These are phyloP conservation scores for Drosophila mimica DNA, from an alignment of 2,888 invertebrate genomes.

Conservation along the genomic window DNA sequence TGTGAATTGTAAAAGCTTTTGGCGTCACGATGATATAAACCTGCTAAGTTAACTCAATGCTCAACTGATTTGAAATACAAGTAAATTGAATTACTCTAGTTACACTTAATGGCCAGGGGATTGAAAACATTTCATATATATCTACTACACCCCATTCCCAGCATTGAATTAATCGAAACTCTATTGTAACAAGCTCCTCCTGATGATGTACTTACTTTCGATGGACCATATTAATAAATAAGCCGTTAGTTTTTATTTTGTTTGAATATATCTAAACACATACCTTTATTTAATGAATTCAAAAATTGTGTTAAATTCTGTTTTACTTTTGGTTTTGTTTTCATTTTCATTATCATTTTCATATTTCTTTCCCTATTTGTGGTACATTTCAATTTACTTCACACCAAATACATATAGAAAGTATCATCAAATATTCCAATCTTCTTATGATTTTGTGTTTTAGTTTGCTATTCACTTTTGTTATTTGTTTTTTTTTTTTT, in stretches of 20 bases:
- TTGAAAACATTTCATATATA: no score
- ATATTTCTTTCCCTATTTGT: constrained; percentile 52
- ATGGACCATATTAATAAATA: constrained; percentile 1
- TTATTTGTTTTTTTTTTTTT: constrained; percentile 29
- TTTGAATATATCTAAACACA: constrained; percentile 84
- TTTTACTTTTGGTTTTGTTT: constrained; percentile 65
- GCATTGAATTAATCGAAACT: no score
- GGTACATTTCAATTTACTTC: constrained; percentile 61
- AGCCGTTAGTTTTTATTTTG: constrained; percentile 57
- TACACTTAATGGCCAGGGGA: no score
- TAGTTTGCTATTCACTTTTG: constrained; percentile 51
- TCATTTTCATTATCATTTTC: constrained; percentile 29
- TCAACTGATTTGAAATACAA: no score
- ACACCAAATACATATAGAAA: constrained; percentile 65
- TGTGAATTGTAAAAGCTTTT: no score
- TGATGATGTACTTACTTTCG: not conserved
- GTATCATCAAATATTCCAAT: constrained; percentile 62
- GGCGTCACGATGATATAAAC: no score
- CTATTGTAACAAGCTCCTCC: no score
- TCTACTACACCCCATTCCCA: no score
- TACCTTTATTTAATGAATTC: constrained; percentile 84
- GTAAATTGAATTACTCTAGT: no score
- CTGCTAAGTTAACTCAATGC: no score
- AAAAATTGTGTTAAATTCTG: constrained; percentile 82
- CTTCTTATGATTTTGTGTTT: constrained; percentile 47